These are phyloP conservation scores for Rhingia rostrata DNA, from an alignment of 2,888 invertebrate species.

Conservation along the genomic window DNA sequence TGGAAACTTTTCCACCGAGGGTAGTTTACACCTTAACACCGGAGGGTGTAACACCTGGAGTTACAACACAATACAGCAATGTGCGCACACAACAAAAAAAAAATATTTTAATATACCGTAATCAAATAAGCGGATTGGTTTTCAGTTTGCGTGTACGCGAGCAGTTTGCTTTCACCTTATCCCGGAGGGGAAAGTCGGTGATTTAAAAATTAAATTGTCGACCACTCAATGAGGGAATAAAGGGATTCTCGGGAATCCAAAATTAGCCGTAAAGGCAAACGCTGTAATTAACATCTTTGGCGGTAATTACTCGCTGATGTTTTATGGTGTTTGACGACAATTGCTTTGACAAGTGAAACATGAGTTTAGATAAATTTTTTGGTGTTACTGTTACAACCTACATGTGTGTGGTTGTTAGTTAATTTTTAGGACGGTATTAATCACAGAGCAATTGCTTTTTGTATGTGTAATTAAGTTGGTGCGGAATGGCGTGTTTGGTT, in stretches of 20 bases:
- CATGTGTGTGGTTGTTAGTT: not conserved
- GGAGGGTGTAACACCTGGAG: conserved; percentile 55
- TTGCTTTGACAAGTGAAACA: conserved; percentile 59
- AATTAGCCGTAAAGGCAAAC: conserved; percentile 51
- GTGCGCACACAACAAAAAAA: conserved; percentile 8
- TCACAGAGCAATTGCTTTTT: no score
- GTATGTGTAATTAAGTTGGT: no score
- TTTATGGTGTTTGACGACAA: conserved; percentile 51
- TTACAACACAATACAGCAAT: not conserved
- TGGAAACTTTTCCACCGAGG: conserved; percentile 64
- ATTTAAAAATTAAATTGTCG: conserved; percentile 66
- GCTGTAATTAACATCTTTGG: conserved; percentile 54
- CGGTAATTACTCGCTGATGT: conserved; percentile 43
- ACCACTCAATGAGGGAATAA: not conserved
- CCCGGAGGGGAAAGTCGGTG: conserved; percentile 52
- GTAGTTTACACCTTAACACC: conserved; percentile 67
- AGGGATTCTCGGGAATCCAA: conserved; percentile 47
- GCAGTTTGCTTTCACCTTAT: conserved; percentile 54
- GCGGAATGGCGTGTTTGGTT: no score
- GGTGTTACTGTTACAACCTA: not conserved
- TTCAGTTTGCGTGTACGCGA: conserved; percentile 62
- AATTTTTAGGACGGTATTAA: not conserved
- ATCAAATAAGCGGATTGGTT: conserved; percentile 63
- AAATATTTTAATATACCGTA: conserved; percentile 60
- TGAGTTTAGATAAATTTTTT: not conserved